A percentile compares a stretch with the other conserved stretches of the same genome.
Conservation (phyloP, 2,113 vertebrate genomes). For the Oreotrochilus melanogaster region DNA sequence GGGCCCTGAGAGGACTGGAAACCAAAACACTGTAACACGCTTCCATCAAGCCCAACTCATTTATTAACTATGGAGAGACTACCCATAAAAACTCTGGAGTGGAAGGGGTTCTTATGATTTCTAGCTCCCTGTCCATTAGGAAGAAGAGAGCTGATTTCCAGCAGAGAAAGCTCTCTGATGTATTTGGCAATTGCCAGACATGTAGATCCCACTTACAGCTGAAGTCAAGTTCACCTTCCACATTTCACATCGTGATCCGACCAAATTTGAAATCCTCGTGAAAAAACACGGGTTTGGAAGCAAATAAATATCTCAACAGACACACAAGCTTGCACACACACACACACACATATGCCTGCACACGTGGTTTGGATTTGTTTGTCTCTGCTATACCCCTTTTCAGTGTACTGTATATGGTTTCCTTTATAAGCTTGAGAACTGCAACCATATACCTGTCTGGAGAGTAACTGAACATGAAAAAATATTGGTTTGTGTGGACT, state of each 20-base stretch:
- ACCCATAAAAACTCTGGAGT: neutral
- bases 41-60: conserved; percentile 52
- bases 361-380: conserved; percentile 52
- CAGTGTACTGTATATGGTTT: neutral
- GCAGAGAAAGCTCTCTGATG: neutral
- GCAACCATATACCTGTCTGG: conserved; percentile 67
- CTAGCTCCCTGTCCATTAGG: conserved; percentile 22
- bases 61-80: conserved; percentile 48
- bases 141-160: conserved; percentile 13
- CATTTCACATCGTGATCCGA: neutral
- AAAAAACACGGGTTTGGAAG: neutral
- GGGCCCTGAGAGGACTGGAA: conserved; percentile 11
- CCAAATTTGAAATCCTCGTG: neutral
- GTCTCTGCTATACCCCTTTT: conserved; percentile 22
- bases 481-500: conserved; percentile 63
- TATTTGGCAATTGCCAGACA: neutral
- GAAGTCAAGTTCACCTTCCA: conserved; percentile 19
- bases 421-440: conserved; percentile 43
- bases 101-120: conserved; percentile 44
- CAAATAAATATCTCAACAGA: conserved; percentile 40
- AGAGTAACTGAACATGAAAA: conserved; percentile 70
- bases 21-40: neutral
- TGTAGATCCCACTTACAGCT: neutral
- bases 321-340: neutral
- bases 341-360: neutral